Evolutionary conservation across 2,113 vertebrate species (phyloP).

Genomic region (Catagonus wagneri): DNA sequence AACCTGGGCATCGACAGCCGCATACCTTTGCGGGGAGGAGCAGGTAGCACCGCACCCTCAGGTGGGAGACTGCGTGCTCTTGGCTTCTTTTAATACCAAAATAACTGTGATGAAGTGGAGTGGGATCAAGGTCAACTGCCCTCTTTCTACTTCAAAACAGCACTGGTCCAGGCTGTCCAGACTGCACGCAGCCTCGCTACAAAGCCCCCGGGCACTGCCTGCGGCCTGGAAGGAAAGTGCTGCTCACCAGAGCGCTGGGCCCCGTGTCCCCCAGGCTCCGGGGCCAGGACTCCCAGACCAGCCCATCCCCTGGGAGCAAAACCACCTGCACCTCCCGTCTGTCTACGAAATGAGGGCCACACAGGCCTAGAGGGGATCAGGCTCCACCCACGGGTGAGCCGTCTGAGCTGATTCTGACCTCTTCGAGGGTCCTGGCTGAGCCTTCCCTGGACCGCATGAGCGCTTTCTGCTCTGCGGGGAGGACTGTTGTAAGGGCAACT

Average conservation of each 20-base stretch:
- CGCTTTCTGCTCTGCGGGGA: not conserved
- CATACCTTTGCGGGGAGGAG: slow-evolving; percentile 83
- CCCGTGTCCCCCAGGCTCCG: not conserved
- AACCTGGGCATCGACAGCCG: slow-evolving; percentile 89
- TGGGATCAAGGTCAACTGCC: too few relatives aligned
- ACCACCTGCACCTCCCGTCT: not conserved
- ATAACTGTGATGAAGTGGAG: not conserved
- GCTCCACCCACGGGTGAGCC: too few relatives aligned
- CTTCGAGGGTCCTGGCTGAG: not conserved
- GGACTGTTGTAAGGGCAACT: not conserved
- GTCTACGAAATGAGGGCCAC: not conserved
- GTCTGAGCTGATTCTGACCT: not conserved
- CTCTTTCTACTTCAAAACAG: not conserved
- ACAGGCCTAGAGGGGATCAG: too few relatives aligned
- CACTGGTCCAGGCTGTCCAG: not conserved
- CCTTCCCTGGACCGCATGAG: not conserved
- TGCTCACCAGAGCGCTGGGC: not conserved
- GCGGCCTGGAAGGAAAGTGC: not conserved
- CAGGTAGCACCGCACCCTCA: not conserved
- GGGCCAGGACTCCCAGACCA: not conserved
- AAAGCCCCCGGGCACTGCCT: not conserved
- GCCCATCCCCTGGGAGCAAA: not conserved
- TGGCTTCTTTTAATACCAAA: not conserved
- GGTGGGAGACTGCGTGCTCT: not conserved
- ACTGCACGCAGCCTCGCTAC: not conserved